These are phyloP conservation scores for Noctilio leporinus DNA, from an alignment of 2,113 vertebrate species.

Conservation along the genomic window DNA sequence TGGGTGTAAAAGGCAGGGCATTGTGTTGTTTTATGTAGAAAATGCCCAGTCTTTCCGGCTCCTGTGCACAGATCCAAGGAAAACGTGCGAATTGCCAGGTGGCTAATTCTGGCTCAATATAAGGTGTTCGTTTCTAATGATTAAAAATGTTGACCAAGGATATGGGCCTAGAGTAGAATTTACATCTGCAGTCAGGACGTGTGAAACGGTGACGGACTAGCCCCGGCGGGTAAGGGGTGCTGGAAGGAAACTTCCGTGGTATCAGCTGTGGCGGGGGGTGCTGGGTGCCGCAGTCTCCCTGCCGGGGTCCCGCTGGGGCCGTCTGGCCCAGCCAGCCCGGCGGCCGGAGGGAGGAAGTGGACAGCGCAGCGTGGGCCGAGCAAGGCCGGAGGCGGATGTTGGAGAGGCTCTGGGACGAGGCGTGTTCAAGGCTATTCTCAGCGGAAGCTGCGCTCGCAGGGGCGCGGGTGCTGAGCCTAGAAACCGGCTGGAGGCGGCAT, in stretches of 20 bases:
- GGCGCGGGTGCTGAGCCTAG: neutral
- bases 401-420: too few relatives aligned
- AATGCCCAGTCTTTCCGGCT: neutral
- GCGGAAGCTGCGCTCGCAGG: neutral
- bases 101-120: neutral
- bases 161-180: neutral
- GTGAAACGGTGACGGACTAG: neutral
- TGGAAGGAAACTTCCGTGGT: neutral
- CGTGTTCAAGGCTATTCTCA: neutral
- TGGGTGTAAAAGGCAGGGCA: rapidly evolving
- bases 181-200: neutral
- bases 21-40: neutral
- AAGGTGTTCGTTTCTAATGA: neutral
- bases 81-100: neutral
- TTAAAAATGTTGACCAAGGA: neutral
- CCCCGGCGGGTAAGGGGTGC: too few relatives aligned
- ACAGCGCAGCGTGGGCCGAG: neutral
- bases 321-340: neutral
- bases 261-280: neutral
- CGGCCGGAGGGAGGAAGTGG: neutral
- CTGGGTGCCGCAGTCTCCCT: too few relatives aligned
- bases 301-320: rapidly evolving
- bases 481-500: neutral
- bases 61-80: neutral
- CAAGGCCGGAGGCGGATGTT: too few relatives aligned